These are phyloP conservation scores for Pachyramphus minor DNA, from an alignment of 2,113 vertebrate genomes.

Conservation along the genomic window DNA sequence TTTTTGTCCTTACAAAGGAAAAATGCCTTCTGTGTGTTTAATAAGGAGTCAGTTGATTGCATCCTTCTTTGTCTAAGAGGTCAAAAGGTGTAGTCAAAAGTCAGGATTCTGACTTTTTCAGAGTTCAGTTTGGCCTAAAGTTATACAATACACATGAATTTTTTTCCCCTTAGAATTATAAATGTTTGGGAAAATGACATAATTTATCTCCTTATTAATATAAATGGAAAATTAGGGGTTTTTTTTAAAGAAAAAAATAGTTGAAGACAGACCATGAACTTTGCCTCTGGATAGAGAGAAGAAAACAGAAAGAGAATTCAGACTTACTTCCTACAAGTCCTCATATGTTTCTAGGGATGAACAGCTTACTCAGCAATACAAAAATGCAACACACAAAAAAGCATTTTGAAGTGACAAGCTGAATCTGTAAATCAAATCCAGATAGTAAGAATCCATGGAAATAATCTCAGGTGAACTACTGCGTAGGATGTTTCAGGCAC, in stretches of 20 bases:
- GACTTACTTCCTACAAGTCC: not conserved
- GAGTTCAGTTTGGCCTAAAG: not conserved
- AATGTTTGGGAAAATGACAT: not conserved
- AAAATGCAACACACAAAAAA: not conserved
- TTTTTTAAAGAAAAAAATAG: not conserved
- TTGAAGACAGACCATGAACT: not conserved
- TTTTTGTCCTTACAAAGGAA: not conserved
- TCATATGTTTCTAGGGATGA: not conserved
- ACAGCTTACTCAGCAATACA: not conserved
- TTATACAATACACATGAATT: not conserved
- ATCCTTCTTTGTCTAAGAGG: not conserved
- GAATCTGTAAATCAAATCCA: not conserved
- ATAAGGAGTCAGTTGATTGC: not conserved
- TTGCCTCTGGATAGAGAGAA: not conserved
- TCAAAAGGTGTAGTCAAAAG: not conserved
- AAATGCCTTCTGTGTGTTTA: not conserved
- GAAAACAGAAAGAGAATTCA: not conserved
- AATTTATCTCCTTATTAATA: not conserved
- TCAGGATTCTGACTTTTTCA: not conserved
- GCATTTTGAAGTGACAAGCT: not conserved
- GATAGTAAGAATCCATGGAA: not conserved
- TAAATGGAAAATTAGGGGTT: not conserved
- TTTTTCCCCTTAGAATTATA: not conserved
- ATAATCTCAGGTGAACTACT: not conserved
- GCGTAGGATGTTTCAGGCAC: not conserved